Evolutionary conservation across 2,113 vertebrate genomes (phyloP).

Genomic region (Oophaga pumilio): DNA sequence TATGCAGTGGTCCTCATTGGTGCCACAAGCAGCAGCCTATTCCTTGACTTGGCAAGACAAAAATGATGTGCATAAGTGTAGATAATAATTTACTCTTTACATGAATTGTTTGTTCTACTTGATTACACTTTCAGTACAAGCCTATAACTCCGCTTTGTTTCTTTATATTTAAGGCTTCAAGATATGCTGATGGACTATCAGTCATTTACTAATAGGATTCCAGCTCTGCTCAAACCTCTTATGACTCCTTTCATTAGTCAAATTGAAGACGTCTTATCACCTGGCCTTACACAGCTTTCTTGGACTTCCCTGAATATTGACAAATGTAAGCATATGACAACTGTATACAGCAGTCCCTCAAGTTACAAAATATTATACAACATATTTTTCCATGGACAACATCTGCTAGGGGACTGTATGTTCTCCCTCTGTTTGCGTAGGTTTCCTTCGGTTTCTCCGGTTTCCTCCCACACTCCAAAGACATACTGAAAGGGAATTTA

Average conservation of each 20-base stretch:
- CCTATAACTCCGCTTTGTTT: background rate
- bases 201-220: constrained; percentile 64
- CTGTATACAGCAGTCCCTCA: background rate
- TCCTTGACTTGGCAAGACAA: background rate
- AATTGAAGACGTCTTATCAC: constrained; percentile 73
- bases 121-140: background rate
- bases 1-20: too few species aligned
- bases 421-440: too few species aligned
- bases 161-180: constrained; percentile 69
- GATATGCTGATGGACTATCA: constrained; percentile 71
- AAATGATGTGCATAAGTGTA: background rate
- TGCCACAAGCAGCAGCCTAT: too few species aligned
- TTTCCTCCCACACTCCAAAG: too few species aligned
- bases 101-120: too few species aligned
- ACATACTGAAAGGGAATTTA: too few species aligned
- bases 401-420: too few species aligned
- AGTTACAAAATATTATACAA: too few species aligned
- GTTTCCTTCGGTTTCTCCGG: too few species aligned
- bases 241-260: constrained; percentile 73
- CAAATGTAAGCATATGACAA: constrained; percentile 64
- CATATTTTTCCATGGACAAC: too few species aligned
- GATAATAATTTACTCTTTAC: too few species aligned
- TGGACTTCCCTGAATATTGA: constrained; percentile 75
- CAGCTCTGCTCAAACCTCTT: constrained; percentile 70
- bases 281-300: constrained; percentile 73